Conservation (phyloP, 2,113 vertebrate species). For the Elephantulus edwardii region DNA sequence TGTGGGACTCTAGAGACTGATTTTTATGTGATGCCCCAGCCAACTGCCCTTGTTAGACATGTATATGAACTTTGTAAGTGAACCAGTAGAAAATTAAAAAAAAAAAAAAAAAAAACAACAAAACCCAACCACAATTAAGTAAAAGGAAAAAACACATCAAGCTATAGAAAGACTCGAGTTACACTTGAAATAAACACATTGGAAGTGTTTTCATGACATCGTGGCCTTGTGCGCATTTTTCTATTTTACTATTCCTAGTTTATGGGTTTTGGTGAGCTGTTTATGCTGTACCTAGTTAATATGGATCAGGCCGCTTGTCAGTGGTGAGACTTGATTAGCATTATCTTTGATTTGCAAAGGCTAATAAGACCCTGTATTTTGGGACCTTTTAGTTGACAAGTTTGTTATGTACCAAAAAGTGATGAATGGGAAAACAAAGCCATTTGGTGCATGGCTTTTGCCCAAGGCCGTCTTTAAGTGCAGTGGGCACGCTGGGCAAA, state of each 20-base stretch:
- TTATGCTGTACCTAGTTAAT: neutral
- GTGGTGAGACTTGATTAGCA: neutral
- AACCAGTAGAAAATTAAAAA: too few relatives aligned
- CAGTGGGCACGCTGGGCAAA: neutral
- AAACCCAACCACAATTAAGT: too few relatives aligned
- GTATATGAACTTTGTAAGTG: too few relatives aligned
- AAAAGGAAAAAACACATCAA: neutral
- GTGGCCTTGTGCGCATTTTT: neutral
- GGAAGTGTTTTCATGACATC: neutral
- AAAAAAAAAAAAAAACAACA: too few relatives aligned
- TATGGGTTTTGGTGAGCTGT: too few relatives aligned
- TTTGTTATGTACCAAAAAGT: neutral
- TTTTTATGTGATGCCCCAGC: neutral
- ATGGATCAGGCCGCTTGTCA: neutral
- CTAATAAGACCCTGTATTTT: neutral
- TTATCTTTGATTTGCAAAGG: conserved; percentile 8
- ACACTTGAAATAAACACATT: neutral
- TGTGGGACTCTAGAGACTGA: neutral
- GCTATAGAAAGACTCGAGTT: neutral
- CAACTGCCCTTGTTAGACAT: neutral
- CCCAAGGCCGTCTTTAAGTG: neutral
- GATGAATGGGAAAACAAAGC: neutral
- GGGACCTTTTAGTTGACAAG: neutral
- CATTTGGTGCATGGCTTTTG: neutral
- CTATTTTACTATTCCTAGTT: neutral